Evolutionary conservation across 2,888 invertebrate genomes (phyloP), one percentile per base, ranked within the genome.

Genomic region (Scaptomyza flava): DNA sequence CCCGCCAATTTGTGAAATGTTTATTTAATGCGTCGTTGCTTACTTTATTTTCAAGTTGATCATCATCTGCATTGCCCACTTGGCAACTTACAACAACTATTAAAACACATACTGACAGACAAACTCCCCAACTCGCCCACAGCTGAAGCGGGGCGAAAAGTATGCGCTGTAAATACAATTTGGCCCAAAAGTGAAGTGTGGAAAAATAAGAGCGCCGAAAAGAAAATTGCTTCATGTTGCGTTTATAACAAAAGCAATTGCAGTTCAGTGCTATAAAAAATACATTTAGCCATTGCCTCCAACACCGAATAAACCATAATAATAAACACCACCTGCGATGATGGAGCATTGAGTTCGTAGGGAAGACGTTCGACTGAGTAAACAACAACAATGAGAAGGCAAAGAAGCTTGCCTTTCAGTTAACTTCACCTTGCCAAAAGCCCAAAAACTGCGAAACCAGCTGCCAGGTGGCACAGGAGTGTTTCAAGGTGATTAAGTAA

Each of bases 191-290:
- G 17, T 42, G 17, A 41, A 64, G 47, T 31, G 23, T 27, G n/a
- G 14, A 38, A 33, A 48, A 12, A 17, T 11, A 17, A 17, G 7
- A 2, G 36, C 2, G 23, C 14, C 36, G 38, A 38, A 48, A 48
- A 17, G 38, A 63, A 68, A 57, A 68, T 70, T 64, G 52, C 77
- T 67, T 72, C 56, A 74, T 58, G 72, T 75, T 79, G 79, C 46
- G 61, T 46, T 65, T 81, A 84, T 79, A 82, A 77, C 71, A 70
- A 80, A 77, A 77, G 74, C 88, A 74, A 87, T 87, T 82, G 83
- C 83, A 86, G 81, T 82, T 80, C 83, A 86, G 81, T 65, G 83
- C 86, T 64, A 86, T 87, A 87, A 82, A 82, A 82, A 77, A 74
- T 80, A 80, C 80, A 85, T 77, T 82, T 65, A 71, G 67, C 67